Evolutionary conservation across 2,797 vertebrate genomes (phyloP).

Genomic region (Nyctibius grandis): DNA sequence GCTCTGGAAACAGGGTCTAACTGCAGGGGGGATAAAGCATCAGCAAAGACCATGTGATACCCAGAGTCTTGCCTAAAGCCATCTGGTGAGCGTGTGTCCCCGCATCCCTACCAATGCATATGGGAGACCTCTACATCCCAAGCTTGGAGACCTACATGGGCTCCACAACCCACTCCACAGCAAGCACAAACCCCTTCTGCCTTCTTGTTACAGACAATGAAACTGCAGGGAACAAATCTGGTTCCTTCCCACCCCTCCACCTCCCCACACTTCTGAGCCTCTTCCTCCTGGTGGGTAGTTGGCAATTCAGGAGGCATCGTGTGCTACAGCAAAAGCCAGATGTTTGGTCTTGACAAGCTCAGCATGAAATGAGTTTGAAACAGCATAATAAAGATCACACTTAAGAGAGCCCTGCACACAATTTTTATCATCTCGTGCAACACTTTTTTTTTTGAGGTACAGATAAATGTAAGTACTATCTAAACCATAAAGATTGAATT

Average conservation of each 20-base stretch:
- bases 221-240: neutral
- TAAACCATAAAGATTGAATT: neutral
- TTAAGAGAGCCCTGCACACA: neutral
- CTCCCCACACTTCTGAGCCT: neutral
- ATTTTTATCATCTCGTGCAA: neutral
- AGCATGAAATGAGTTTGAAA: neutral
- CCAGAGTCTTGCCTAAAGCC: neutral
- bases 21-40: neutral
- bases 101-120: neutral
- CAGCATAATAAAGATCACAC: neutral
- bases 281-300: neutral
- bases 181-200: neutral
- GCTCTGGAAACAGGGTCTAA: neutral
- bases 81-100: neutral
- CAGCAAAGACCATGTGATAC: neutral
- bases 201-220: neutral
- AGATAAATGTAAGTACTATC: neutral
- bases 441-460: neutral
- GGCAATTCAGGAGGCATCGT: neutral
- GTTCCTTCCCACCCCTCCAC: neutral
- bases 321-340: neutral
- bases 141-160: neutral
- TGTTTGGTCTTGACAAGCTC: conserved; percentile 10
- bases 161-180: neutral
- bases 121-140: neutral